Base-by-base conservation (phyloP, 2,797 vertebrate species). In the Decapterus maruadsi region DNA sequence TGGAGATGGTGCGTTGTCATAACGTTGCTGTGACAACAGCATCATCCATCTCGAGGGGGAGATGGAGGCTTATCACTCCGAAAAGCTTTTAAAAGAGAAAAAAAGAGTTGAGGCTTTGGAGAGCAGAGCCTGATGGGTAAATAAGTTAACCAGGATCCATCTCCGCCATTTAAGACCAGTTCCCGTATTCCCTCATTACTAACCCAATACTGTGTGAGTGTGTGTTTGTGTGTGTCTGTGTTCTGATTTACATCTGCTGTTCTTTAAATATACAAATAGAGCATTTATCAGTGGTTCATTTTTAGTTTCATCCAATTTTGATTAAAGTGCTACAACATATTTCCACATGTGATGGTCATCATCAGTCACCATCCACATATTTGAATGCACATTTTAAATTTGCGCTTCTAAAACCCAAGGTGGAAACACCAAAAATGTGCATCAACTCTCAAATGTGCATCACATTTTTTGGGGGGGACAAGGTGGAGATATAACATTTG, bases 111-210 rank as follows among this genome's bases (percentile, higher is more conserved):
- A 59, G 72, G 78, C 86, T 87, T 76, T 48, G 81, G 77, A 85
- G 92, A 93, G 86, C 89, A 92, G 90, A 84, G 91, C 79, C 83
- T 86, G 87, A 90, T 81, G 87, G 77, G 72, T 94, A 94, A 94
- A 90, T 89, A 78, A 88, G 92, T 95, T 95, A 95, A 87, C 80
- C 63, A 69, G 80, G 66, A 83, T 77, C 82, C 89, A 89, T 92
- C 82, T 90, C 87, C 8, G 72, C 81, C 82, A 79, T 93, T 91
- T 91, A 87, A 81, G 81, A 78, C 74, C 88, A 83, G 85, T 94
- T 95, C 93, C 94, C 84, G 92, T 87, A 94, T 90, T 89, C 72
- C 42, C 69, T 71, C 34, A 84, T 88, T 85, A 80, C 86, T 83
- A 72, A 84, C 68, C 0, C 45, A 77, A 85, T 19, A 6, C 55